These are phyloP conservation scores for Stegana nigrithorax DNA, from an alignment of 2,888 invertebrate species.

Conservation along the genomic window DNA sequence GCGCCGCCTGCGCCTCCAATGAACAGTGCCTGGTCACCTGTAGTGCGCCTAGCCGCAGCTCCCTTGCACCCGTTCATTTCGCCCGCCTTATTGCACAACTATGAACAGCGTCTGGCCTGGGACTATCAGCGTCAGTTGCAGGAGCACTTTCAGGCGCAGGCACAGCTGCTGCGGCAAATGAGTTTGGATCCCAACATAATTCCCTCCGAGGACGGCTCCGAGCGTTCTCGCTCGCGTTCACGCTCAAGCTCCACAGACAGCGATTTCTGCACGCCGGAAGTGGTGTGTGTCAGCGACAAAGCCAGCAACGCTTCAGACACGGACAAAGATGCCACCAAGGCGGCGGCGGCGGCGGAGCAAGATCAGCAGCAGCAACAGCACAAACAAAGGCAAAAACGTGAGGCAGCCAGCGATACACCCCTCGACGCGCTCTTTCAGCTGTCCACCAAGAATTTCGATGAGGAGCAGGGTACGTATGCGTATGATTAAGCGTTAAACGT, in stretches of 20 bases:
- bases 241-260: slow-evolving; percentile 75
- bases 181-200: slow-evolving; percentile 67
- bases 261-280: slow-evolving; percentile 46
- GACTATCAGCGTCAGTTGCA: slow-evolving; percentile 72
- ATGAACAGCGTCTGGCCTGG: slow-evolving; percentile 75
- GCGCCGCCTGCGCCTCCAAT: neutral
- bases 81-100: slow-evolving; percentile 72
- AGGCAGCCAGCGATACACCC: slow-evolving; percentile 76
- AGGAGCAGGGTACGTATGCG: slow-evolving; percentile 78
- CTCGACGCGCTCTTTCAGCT: slow-evolving; percentile 96
- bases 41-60: slow-evolving; percentile 68
- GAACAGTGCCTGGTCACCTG: slow-evolving; percentile 29
- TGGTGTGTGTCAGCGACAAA: slow-evolving; percentile 26
- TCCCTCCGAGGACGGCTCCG: slow-evolving; percentile 76
- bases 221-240: slow-evolving; percentile 73
- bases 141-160: slow-evolving; percentile 70
- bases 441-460: slow-evolving; percentile 97
- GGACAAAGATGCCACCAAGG: slow-evolving; percentile 14
- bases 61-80: slow-evolving; percentile 67
- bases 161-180: slow-evolving; percentile 71
- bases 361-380: slow-evolving; percentile 6
- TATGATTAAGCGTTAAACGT: neutral
- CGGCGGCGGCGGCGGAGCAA: slow-evolving; percentile 9
- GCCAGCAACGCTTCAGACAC: neutral
- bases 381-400: neutral